Percentiles rank a stretch among this genome's conserved stretches.
Conservation (phyloP, 1,140 invertebrate species). For the Bacillus rossius region DNA sequence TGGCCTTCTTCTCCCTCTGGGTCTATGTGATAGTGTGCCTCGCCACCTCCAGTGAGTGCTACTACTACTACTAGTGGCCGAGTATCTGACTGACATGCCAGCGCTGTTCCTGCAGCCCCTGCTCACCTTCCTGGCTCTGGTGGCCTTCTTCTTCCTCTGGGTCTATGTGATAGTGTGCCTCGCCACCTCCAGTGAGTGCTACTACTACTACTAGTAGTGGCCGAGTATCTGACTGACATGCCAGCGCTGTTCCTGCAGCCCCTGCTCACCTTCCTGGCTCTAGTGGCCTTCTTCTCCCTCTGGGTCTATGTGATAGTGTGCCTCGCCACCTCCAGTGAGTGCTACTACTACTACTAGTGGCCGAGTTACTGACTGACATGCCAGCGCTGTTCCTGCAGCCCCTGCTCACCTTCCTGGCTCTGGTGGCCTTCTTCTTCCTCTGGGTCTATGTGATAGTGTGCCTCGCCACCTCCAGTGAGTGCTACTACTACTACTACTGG, state of each 20-base stretch:
- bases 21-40: conserved; percentile 66
- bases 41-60: conserved; percentile 64
- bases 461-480: conserved; percentile 65
- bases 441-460: conserved; percentile 76
- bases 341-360: no score
- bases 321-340: conserved; percentile 65
- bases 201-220: no score
- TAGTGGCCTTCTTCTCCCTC: conserved; percentile 74
- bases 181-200: conserved; percentile 64
- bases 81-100: conserved; percentile 74
- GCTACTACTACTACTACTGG: no score
- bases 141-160: conserved; percentile 82
- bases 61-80: no score
- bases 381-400: conserved; percentile 86
- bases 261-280: conserved; percentile 72
- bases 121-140: conserved; percentile 72
- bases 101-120: conserved; percentile 83
- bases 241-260: conserved; percentile 86
- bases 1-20: conserved; percentile 82
- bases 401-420: conserved; percentile 72
- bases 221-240: no score
- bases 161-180: conserved; percentile 66
- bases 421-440: conserved; percentile 74
- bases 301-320: conserved; percentile 76
- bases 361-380: no score